Conservation (phyloP, 2,888 invertebrate species). For the Sepioteuthis lessoniana region DNA sequence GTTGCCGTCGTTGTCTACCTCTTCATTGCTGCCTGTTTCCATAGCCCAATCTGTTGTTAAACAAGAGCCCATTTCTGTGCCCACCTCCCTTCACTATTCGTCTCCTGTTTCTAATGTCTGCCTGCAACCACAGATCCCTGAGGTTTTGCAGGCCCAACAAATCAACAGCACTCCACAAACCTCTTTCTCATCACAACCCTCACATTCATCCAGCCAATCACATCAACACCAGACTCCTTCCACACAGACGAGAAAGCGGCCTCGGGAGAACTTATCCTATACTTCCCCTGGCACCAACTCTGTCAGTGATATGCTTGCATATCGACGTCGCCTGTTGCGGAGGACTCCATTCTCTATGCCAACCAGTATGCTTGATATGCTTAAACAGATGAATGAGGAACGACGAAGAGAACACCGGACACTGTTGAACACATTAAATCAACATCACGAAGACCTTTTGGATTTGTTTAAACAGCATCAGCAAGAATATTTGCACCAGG, state of each 20-base stretch:
- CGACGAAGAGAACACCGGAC: conserved; percentile 34
- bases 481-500: conserved; percentile 37
- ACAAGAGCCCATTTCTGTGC: neutral
- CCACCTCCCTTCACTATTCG: neutral
- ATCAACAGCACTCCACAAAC: neutral
- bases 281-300: neutral
- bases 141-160: neutral
- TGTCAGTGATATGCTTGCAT: neutral
- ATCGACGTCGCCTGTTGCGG: neutral
- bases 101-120: neutral
- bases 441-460: conserved; percentile 23
- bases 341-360: neutral
- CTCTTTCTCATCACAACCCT: neutral
- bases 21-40: neutral
- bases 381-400: conserved; percentile 44
- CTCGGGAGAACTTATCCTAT: neutral
- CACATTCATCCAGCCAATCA: neutral
- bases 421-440: neutral
- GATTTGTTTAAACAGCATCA: conserved; percentile 37
- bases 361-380: neutral
- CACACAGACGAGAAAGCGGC: neutral
- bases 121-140: neutral
- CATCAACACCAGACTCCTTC: neutral
- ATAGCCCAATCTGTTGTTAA: neutral
- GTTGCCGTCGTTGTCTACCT: neutral